phyloP scores from a whole-genome alignment of 2,113 vertebrate genomes.

The Okapia johnstoni region DNA sequence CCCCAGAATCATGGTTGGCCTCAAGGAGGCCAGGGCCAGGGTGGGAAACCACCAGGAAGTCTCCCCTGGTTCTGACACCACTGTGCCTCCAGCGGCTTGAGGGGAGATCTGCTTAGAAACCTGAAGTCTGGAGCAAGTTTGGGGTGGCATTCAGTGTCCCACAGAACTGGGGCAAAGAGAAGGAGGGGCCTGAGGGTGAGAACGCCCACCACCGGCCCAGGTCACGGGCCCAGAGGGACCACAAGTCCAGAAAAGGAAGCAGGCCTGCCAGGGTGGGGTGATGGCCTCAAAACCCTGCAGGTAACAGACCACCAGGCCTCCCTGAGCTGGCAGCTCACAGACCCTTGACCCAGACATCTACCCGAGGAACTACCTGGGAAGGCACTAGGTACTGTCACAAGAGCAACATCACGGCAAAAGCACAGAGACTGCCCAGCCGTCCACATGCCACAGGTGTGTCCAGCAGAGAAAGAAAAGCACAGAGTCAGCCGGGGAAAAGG shows the following conservation, averaged over 20 bases:
- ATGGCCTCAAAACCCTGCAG: background rate
- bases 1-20: background rate
- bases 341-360: too few relatives aligned
- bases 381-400: rapidly evolving
- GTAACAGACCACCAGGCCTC: background rate
- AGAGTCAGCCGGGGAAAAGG: background rate
- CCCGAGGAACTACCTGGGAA: rapidly evolving
- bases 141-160: too few relatives aligned
- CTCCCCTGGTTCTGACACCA: background rate
- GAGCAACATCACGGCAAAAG: background rate
- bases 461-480: background rate
- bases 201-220: background rate
- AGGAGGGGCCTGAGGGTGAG: background rate
- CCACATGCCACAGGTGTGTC: rapidly evolving
- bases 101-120: background rate
- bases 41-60: background rate
- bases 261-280: background rate
- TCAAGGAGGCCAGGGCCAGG: background rate
- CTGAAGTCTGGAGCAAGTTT: background rate
- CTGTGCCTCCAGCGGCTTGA: background rate
- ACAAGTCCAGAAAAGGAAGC: background rate
- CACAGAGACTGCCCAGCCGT: background rate
- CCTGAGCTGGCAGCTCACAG: background rate
- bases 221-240: background rate
- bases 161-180: background rate